These are phyloP conservation scores for Pristionchus arcanus DNA, from an alignment of 2,888 invertebrate genomes.

Conservation along the genomic window DNA sequence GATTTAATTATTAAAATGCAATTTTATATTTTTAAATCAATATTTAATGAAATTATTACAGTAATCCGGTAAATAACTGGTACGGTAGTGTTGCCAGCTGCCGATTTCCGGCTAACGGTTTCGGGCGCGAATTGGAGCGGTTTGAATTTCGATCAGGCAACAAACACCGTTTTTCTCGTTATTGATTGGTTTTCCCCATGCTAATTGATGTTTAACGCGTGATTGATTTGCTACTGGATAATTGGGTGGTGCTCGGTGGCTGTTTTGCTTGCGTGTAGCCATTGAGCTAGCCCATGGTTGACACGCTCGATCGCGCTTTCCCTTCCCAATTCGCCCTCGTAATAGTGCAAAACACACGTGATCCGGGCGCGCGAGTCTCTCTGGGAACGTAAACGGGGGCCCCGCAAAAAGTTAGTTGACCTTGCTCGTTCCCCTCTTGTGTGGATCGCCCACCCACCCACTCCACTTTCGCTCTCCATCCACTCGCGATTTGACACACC, in stretches of 20 bases:
- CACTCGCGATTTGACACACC: conserved; percentile 13
- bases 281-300: neutral
- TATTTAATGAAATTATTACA: neutral
- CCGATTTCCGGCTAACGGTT: neutral
- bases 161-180: neutral
- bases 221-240: neutral
- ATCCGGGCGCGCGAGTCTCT: neutral
- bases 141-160: neutral
- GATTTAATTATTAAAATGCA: neutral
- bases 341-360: neutral
- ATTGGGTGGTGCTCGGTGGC: neutral
- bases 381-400: conserved; percentile 43
- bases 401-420: conserved; percentile 38
- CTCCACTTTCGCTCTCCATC: conserved; percentile 16
- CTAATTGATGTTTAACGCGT: conserved; percentile 16
- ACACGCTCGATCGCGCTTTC: neutral
- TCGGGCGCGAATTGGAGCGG: conserved; percentile 1
- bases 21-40: neutral
- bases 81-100: neutral
- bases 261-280: neutral
- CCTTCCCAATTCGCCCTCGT: neutral
- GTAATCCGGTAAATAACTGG: neutral
- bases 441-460: neutral
- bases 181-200: conserved; percentile 22
- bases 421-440: conserved; percentile 11